Evolutionary conservation across 2,113 vertebrate species (phyloP).

Genomic region (Neoarius graeffei): DNA sequence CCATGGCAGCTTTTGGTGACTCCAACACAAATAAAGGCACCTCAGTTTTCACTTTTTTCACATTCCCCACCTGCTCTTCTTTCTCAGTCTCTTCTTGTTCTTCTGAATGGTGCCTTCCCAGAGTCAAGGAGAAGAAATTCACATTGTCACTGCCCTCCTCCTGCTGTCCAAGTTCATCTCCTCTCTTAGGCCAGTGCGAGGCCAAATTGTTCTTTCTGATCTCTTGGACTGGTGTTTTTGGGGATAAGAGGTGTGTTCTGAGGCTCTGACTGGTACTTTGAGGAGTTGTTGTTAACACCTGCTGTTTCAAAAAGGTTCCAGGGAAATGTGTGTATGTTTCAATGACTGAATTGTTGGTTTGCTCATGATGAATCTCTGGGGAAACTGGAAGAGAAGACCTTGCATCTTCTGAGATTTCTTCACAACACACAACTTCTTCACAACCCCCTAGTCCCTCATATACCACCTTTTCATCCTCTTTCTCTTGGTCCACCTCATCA

Average conservation of each 20-base stretch:
- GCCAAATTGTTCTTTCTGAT: background rate
- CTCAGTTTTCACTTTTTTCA: background rate
- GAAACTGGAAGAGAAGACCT: background rate
- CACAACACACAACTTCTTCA: background rate
- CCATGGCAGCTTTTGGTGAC: background rate
- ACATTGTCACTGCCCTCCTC: background rate
- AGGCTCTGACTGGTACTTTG: background rate
- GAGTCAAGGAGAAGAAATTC: conserved; percentile 38
- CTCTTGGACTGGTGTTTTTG: background rate
- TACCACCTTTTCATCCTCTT: background rate
- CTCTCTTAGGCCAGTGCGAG: background rate
- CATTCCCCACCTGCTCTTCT: background rate
- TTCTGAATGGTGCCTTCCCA: background rate
- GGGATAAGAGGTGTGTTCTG: background rate
- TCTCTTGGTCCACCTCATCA: background rate
- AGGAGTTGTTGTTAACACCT: too few species aligned
- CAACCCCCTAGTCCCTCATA: conserved; percentile 5
- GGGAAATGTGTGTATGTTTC: background rate
- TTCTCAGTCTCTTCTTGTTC: background rate
- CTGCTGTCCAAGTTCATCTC: background rate
- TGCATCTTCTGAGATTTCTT: background rate
- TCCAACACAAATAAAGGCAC: background rate
- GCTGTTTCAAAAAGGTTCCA: background rate
- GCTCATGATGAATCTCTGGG: background rate
- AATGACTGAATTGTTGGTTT: rapidly evolving